Evolutionary conservation across 2,888 invertebrate species (phyloP).

Genomic region (Drosophila kuntzei): DNA sequence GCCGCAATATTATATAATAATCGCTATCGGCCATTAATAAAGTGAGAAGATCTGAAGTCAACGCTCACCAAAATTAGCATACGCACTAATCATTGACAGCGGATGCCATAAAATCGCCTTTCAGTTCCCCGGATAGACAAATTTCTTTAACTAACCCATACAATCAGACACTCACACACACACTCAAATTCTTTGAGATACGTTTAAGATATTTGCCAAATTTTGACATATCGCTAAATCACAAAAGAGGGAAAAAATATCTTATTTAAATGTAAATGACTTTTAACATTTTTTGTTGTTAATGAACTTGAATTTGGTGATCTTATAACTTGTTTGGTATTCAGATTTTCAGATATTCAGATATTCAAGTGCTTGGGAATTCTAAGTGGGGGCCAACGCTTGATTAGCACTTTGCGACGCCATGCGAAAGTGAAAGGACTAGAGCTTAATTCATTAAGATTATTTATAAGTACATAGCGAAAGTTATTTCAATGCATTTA

Average conservation of each 20-base stretch:
- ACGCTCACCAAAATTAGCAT: slow-evolving; percentile 67
- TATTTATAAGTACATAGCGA: slow-evolving; percentile 2
- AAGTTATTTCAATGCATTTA: background rate
- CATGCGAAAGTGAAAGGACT: slow-evolving; percentile 68
- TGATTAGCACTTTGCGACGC: slow-evolving; percentile 30
- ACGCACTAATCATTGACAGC: slow-evolving; percentile 61
- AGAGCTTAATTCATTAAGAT: background rate
- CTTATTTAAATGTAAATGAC: slow-evolving; percentile 61
- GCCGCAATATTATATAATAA: slow-evolving; percentile 68
- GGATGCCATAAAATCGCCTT: slow-evolving; percentile 40
- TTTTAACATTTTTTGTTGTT: slow-evolving; percentile 55
- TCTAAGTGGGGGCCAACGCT: slow-evolving; percentile 2
- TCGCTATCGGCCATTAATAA: slow-evolving; percentile 57
- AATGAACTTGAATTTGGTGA: slow-evolving; percentile 60
- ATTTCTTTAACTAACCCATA: slow-evolving; percentile 46
- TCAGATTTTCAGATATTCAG: slow-evolving; percentile 19
- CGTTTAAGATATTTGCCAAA: slow-evolving; percentile 34
- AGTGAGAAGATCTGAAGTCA: slow-evolving; percentile 58
- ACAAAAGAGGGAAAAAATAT: slow-evolving; percentile 18
- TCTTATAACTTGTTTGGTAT: slow-evolving; percentile 63
- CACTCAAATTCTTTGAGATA: slow-evolving; percentile 10
- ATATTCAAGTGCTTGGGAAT: slow-evolving; percentile 11
- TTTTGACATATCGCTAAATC: slow-evolving; percentile 57
- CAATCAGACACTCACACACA: slow-evolving; percentile 8
- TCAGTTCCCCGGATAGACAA: slow-evolving; percentile 49